These are phyloP conservation scores for Lordiphosa mommai DNA, from an alignment of 1,140 invertebrate species.

Conservation along the genomic window DNA sequence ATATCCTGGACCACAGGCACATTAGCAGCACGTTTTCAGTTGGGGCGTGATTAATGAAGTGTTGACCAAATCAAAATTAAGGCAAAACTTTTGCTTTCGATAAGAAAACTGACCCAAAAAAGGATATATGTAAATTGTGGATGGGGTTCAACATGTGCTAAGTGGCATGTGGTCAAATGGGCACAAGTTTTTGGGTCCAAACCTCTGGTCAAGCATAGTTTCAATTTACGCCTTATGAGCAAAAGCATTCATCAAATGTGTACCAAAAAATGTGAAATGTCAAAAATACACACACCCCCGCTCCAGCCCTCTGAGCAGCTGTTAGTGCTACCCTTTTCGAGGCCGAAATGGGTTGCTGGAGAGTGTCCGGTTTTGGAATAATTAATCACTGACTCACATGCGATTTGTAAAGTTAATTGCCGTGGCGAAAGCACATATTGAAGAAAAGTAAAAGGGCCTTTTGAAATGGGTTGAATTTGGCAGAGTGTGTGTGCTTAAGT, in stretches of 20 bases:
- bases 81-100: conserved; percentile 47
- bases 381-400: conserved; percentile 77
- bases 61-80: conserved; percentile 74
- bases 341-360: conserved; percentile 56
- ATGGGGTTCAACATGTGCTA: conserved; percentile 54
- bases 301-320: conserved; percentile 30
- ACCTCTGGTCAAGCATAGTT: conserved; percentile 60
- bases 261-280: conserved; percentile 60
- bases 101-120: conserved; percentile 48
- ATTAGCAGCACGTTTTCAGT: conserved; percentile 33
- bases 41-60: conserved; percentile 68
- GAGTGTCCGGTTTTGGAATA: conserved; percentile 75
- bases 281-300: conserved; percentile 43
- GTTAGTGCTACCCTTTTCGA: conserved; percentile 68
- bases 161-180: conserved; percentile 68
- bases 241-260: conserved; percentile 69
- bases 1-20: conserved; percentile 53
- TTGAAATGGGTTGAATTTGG: background rate
- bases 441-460: conserved; percentile 8
- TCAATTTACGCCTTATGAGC: conserved; percentile 74
- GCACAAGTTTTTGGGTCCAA: conserved; percentile 26
- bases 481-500: conserved; percentile 40
- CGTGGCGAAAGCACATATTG: conserved; percentile 64
- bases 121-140: conserved; percentile 35
- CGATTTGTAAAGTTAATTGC: conserved; percentile 78